Evolutionary conservation across 2,113 vertebrate genomes (phyloP), one percentile per base, ranked within the genome.

Genomic region (Urocitellus parryii): DNA sequence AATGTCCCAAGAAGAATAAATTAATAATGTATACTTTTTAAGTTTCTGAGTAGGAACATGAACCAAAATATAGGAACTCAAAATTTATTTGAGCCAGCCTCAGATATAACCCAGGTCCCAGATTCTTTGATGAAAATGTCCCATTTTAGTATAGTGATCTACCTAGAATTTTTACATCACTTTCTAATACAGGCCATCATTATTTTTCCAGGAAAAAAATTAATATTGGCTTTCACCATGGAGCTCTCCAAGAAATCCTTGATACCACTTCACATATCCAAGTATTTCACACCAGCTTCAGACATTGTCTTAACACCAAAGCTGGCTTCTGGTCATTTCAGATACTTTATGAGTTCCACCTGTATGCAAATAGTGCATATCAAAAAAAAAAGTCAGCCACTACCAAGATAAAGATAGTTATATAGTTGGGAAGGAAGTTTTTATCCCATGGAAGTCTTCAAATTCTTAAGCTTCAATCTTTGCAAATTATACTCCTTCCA

Each of bases 401-500:
- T 58, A 45, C 18, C 53, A 42, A 53, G 27, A 13, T 76, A 65
- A 45, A 86, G 34, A 63, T 45, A 82, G 39, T 51, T 78, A 45
- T 2, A 45, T 1, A 70, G 20, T 17, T 56, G n/a, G n/a, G 51
- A 94, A 92, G 29, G 61, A 85, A 90, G 92, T 58, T 67, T 70
- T 97, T 68, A 76, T 91, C 87, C 76, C 29, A 92, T 29, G 76
- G 82, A 70, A 94, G 3, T 94, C 73, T 87, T 97, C 93, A 96
- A 82, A 85, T 7, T 58, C 68, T 93, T 95, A 83, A 87, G 67
- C 80, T 84, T 93, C 61, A 76, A 3, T 93, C 61, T 96, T 92
- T 85, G 77, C 65, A 92, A 93, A 29, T n/a, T 96, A 87, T 83
- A 72, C 53, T 96, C 51, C 67, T 97, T 97, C 74, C 58, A 88